Conservation (phyloP, 2,113 vertebrate genomes). For the Sakesphorus luctuosus region DNA sequence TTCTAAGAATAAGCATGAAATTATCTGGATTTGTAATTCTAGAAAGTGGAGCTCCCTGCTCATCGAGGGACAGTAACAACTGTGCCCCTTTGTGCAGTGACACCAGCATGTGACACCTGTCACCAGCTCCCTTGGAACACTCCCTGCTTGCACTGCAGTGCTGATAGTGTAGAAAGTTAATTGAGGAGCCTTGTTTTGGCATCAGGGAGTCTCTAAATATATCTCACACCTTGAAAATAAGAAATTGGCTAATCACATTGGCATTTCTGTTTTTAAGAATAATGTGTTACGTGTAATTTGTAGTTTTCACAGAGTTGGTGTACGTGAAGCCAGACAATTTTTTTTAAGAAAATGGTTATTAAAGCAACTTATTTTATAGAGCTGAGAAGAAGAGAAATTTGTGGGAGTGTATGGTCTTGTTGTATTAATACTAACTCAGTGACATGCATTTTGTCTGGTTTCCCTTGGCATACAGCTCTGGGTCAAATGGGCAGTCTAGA, state of each 20-base stretch:
- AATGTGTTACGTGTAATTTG: accelerated
- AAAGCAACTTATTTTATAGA: not conserved
- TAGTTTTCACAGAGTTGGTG: not conserved
- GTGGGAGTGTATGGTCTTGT: not conserved
- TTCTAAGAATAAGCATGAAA: conserved; percentile 11
- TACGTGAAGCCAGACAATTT: not conserved
- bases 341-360: not conserved
- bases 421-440: not conserved
- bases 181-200: conserved; percentile 8
- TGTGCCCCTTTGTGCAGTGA: not conserved
- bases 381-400: not conserved
- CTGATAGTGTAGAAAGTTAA: not conserved
- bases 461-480: not conserved
- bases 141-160: not conserved
- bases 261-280: not conserved
- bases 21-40: conserved; percentile 10
- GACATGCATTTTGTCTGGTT: not conserved
- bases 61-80: conserved; percentile 19
- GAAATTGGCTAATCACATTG: not conserved
- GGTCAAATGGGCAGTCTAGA: not conserved
- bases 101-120: not conserved
- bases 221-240: not conserved
- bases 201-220: not conserved
- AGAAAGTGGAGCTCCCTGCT: not conserved
- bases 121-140: not conserved